Conservation (phyloP, 2,113 vertebrate species). For the Phalacrocorax aristotelis region DNA sequence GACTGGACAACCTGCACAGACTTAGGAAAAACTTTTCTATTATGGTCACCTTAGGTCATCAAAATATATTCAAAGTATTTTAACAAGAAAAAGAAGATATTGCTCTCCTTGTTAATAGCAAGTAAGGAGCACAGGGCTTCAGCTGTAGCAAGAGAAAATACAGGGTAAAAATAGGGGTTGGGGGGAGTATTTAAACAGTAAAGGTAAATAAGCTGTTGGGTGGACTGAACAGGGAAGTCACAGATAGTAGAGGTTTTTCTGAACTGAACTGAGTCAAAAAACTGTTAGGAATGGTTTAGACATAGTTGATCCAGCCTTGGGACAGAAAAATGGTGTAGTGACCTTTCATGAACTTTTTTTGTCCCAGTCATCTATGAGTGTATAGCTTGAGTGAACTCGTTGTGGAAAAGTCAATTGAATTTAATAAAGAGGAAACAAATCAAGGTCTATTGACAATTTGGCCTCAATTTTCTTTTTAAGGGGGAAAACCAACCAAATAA, state of each 20-base stretch:
- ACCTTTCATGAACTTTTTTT: neutral
- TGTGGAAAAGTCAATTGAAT: neutral
- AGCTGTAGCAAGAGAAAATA: neutral
- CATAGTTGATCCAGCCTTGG: neutral
- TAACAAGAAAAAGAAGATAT: neutral
- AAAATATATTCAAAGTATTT: neutral
- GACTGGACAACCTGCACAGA: neutral
- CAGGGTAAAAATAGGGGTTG: neutral
- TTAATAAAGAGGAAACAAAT: neutral
- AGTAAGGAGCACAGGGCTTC: accelerated
- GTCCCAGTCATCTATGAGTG: neutral
- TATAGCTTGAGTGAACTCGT: neutral
- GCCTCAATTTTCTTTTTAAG: neutral
- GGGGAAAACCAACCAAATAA: neutral
- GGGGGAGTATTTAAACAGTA: neutral
- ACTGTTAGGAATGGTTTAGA: neutral
- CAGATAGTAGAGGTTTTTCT: neutral
- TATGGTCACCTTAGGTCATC: neutral
- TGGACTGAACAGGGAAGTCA: neutral
- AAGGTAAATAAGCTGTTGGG: neutral
- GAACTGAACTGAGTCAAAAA: neutral
- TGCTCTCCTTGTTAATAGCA: neutral
- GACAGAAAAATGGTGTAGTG: neutral
- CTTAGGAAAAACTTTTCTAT: neutral
- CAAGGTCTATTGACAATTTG: neutral